These are phyloP conservation scores for Hemibagrus wyckioides DNA, from an alignment of 2,113 vertebrate species.

Conservation along the genomic window DNA sequence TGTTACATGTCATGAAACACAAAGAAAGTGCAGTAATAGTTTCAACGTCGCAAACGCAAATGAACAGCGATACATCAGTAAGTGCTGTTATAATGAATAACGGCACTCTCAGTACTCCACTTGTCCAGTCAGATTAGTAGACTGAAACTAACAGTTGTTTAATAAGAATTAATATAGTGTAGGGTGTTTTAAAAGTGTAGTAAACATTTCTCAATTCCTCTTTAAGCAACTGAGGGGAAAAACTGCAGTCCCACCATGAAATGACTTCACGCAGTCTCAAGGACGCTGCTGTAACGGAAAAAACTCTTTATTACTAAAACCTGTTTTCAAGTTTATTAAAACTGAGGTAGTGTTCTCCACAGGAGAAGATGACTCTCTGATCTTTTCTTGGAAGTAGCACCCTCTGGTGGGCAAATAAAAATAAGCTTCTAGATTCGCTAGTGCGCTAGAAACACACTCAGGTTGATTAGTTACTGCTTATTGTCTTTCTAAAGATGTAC, in stretches of 20 bases:
- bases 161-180: background rate
- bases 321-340: slow-evolving; percentile 20
- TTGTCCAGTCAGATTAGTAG: no score
- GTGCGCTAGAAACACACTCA: background rate
- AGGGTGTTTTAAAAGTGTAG: background rate
- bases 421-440: background rate
- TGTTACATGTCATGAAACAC: background rate
- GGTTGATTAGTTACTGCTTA: background rate
- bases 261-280: slow-evolving; percentile 7
- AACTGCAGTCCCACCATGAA: background rate
- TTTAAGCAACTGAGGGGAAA: background rate
- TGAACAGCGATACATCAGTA: background rate
- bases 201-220: background rate
- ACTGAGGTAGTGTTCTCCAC: background rate
- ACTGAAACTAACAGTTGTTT: background rate
- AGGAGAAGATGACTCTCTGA: background rate
- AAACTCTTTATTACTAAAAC: slow-evolving; percentile 12
- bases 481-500: background rate
- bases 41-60: background rate
- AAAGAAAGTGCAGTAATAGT: background rate
- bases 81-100: background rate
- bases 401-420: slow-evolving; percentile 41
- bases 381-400: background rate
- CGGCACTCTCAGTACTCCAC: background rate
- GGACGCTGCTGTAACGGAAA: slow-evolving; percentile 18